Conservation (phyloP, 2,888 invertebrate species). For the Hetaerina titia region DNA sequence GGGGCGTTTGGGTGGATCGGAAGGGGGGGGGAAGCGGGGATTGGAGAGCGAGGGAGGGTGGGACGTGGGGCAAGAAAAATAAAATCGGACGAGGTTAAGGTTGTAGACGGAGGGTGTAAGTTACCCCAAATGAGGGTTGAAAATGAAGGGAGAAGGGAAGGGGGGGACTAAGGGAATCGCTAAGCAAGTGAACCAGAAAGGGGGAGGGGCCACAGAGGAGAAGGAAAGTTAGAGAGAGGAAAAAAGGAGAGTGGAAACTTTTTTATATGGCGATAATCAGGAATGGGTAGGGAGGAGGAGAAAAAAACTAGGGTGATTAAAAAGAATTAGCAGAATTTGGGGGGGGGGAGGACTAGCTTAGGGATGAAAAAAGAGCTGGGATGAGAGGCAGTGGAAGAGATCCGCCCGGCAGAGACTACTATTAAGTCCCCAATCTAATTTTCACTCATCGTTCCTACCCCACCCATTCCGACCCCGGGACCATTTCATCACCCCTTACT, state of each 20-base stretch:
- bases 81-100: conserved; percentile 37
- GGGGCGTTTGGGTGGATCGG: background rate
- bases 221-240: background rate
- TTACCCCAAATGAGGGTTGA: conserved; percentile 65
- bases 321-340: conserved; percentile 38
- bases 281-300: background rate
- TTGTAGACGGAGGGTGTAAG: conserved; percentile 61
- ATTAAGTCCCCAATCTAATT: background rate
- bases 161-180: conserved; percentile 28
- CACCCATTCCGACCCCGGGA: background rate
- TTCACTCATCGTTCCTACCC: background rate
- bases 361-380: background rate
- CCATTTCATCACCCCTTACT: background rate
- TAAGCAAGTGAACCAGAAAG: conserved; percentile 63
- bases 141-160: conserved; percentile 26
- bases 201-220: background rate
- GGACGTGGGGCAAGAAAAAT: background rate
- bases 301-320: conserved; percentile 48
- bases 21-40: background rate
- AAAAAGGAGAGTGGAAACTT: background rate
- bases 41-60: background rate
- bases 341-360: background rate
- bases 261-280: conserved; percentile 57
- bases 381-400: background rate
- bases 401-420: background rate